These are phyloP conservation scores for Polydrusus pterygomalis DNA, from an alignment of 2,888 invertebrate genomes.

Conservation along the genomic window DNA sequence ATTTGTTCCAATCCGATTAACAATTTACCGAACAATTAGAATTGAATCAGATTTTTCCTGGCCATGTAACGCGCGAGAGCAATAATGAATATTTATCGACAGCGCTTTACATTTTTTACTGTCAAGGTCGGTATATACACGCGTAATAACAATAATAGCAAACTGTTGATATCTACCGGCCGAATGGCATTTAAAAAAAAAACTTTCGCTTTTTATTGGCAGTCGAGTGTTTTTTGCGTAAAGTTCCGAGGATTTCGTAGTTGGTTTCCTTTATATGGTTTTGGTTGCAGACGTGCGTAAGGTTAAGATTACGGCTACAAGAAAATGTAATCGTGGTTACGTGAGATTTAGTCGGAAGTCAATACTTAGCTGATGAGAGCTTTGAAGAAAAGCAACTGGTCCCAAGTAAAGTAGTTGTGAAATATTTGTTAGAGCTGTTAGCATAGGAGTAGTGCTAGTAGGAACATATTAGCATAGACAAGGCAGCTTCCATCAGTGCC, in stretches of 20 bases:
- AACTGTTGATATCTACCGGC: slow-evolving; percentile 23
- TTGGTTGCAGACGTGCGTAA: background rate
- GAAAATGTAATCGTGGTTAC: no score
- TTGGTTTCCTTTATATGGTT: slow-evolving; percentile 9
- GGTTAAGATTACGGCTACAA: background rate
- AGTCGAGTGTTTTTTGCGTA: background rate
- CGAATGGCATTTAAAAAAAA: slow-evolving; percentile 19
- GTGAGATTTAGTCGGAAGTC: no score
- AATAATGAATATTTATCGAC: slow-evolving; percentile 56
- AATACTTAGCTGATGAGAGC: no score
- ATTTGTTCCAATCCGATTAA: slow-evolving; percentile 53
- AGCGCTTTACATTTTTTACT: slow-evolving; percentile 56
- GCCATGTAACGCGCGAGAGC: slow-evolving; percentile 47
- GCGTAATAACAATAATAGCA: slow-evolving; percentile 43
- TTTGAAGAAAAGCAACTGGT: no score
- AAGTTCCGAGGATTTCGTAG: slow-evolving; percentile 21
- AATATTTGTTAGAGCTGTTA: no score
- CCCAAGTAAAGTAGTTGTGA: no score
- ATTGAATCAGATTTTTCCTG: slow-evolving; percentile 55
- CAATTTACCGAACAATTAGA: slow-evolving; percentile 55
- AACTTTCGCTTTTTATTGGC: slow-evolving; percentile 33
- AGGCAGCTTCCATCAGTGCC: no score
- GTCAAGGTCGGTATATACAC: slow-evolving; percentile 57
- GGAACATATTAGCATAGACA: no score
- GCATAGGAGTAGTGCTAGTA: no score